Conservation (phyloP, 2,797 vertebrate genomes). For the Psittacula derbiana region DNA sequence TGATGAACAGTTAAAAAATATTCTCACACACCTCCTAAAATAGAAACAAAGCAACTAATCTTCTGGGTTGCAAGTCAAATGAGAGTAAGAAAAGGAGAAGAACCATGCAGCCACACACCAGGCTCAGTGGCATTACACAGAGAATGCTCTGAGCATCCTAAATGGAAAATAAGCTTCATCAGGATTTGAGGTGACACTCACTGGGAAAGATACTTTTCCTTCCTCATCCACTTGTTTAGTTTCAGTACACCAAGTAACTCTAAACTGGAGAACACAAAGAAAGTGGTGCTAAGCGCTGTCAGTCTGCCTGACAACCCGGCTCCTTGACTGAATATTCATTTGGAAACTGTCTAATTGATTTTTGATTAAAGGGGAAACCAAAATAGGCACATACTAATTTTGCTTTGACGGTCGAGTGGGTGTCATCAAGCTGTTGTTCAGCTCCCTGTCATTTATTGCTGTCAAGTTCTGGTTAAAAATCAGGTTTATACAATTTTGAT, state of each 20-base stretch:
- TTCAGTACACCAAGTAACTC: not conserved
- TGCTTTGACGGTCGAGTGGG: slow-evolving; percentile 27
- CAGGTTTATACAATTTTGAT: not conserved
- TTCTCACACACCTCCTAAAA: not conserved
- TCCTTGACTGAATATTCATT: slow-evolving; percentile 40
- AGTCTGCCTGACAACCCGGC: not conserved
- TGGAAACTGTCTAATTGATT: slow-evolving; percentile 57
- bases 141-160: not conserved
- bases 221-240: not conserved
- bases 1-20: not conserved
- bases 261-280: not conserved
- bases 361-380: slow-evolving; percentile 37
- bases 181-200: not conserved
- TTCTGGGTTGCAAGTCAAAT: not conserved
- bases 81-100: not conserved
- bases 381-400: slow-evolving; percentile 34
- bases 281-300: not conserved
- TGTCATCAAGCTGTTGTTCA: slow-evolving; percentile 12
- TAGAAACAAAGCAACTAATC: not conserved
- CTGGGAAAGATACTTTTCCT: not conserved
- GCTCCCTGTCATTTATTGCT: slow-evolving; percentile 21
- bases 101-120: not conserved
- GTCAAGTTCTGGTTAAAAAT: slow-evolving; percentile 17
- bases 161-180: not conserved
- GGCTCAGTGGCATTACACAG: not conserved